Evolutionary conservation across 2,888 invertebrate species (phyloP).

Genomic region (Oligia fasciuncula): DNA sequence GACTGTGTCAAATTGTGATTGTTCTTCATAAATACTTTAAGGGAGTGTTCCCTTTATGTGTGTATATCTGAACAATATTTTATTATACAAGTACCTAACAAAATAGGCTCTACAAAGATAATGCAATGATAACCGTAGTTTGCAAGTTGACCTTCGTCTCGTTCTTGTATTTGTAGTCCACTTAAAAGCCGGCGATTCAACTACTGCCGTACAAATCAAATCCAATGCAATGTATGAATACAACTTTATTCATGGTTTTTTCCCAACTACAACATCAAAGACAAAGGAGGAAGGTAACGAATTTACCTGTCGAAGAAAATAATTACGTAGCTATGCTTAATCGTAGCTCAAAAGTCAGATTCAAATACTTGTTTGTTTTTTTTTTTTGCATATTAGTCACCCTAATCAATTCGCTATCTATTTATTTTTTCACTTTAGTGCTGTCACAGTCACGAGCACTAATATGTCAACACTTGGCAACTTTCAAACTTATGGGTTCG

Average conservation of each 20-base stretch:
- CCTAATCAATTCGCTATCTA: background rate
- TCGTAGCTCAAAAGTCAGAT: background rate
- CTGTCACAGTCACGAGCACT: no score
- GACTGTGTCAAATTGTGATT: background rate
- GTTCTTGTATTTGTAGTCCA: slow-evolving; percentile 45
- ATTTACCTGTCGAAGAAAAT: background rate
- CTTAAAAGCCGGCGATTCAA: slow-evolving; percentile 13
- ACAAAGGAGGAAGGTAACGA: background rate
- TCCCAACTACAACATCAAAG: background rate
- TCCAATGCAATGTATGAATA: background rate
- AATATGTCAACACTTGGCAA: no score
- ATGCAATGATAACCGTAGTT: background rate
- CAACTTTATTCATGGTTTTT: background rate
- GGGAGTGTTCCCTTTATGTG: no score
- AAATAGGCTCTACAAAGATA: background rate
- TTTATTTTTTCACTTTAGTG: background rate
- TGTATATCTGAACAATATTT: background rate
- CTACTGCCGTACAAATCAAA: slow-evolving; percentile 4
- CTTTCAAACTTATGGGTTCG: no score
- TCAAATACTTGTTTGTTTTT: background rate
- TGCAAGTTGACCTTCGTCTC: slow-evolving; percentile 19
- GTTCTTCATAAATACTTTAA: background rate
- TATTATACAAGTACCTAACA: background rate
- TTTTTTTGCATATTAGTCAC: no score
- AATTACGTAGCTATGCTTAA: background rate